Evolutionary conservation across 2,888 invertebrate species (phyloP).

Genomic region (Hypena proboscidalis): DNA sequence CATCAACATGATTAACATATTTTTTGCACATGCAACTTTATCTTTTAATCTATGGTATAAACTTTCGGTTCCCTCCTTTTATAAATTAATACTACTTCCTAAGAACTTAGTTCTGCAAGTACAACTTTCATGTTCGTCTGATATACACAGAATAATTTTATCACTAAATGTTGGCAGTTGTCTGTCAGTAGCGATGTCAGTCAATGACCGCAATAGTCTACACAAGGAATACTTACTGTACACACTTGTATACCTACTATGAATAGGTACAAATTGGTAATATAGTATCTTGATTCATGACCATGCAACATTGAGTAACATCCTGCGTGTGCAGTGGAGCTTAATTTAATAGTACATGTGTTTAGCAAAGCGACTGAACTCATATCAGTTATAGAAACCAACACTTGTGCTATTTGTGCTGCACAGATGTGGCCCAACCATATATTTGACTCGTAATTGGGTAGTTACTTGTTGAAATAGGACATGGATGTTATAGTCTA

Average conservation of each 20-base stretch:
- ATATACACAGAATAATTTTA: constrained; percentile 22
- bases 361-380: constrained; percentile 53
- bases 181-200: no score
- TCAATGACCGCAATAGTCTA: constrained; percentile 34
- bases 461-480: constrained; percentile 22
- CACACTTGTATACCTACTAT: no score
- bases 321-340: constrained; percentile 49
- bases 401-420: constrained; percentile 30
- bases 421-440: constrained; percentile 18
- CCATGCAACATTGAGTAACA: constrained; percentile 54
- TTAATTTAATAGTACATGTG: constrained; percentile 50
- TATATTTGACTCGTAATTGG: constrained; percentile 24
- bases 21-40: no score
- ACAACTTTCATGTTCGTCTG: constrained; percentile 1
- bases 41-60: no score
- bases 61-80: no score
- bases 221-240: constrained; percentile 17
- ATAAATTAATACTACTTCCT: no score
- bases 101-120: not conserved
- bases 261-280: constrained; percentile 24
- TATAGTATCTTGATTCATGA: constrained; percentile 35
- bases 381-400: constrained; percentile 39
- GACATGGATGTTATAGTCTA: constrained; percentile 15
- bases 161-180: no score
- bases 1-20: no score